phyloP scores from a whole-genome alignment of 2,888 invertebrate species.

The Parthenolecanium corni region DNA sequence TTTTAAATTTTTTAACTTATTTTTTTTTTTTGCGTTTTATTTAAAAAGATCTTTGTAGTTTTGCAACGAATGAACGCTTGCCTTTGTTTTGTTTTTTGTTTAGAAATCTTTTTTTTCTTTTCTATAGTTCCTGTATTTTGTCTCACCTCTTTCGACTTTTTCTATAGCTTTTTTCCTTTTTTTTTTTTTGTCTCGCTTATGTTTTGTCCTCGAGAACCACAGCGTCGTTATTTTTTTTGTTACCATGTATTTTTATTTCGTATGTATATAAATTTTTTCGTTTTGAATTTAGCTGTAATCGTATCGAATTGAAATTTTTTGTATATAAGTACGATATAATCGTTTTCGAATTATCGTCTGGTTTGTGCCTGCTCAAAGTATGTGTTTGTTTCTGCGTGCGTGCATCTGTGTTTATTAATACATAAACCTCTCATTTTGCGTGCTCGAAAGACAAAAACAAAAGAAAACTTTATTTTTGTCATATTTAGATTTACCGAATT shows the following conservation, averaged over 20 bases:
- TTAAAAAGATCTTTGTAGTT: not conserved
- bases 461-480: not conserved
- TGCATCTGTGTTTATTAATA: conserved; percentile 1
- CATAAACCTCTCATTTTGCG: not conserved
- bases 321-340: not conserved
- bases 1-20: not conserved
- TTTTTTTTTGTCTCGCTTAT: conserved; percentile 3
- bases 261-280: not conserved
- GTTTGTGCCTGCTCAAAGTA: not conserved
- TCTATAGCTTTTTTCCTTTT: not conserved
- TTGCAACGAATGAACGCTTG: not conserved
- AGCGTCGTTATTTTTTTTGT: conserved; percentile 2
- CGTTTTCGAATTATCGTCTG: too few relatives aligned
- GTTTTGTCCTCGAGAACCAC: not conserved
- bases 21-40: not conserved
- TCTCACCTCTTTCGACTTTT: not conserved
- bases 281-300: not conserved
- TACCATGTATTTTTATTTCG: conserved; percentile 13
- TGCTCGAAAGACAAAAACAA: not conserved
- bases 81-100: conserved; percentile 15
- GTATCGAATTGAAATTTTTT: not conserved
- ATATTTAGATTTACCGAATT: too few relatives aligned
- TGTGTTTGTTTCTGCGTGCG: not conserved
- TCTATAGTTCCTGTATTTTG: conserved; percentile 2
- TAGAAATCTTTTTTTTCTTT: conserved; percentile 3